phyloP scores from a whole-genome alignment of 2,113 vertebrate species.

The Scalopus aquaticus region DNA sequence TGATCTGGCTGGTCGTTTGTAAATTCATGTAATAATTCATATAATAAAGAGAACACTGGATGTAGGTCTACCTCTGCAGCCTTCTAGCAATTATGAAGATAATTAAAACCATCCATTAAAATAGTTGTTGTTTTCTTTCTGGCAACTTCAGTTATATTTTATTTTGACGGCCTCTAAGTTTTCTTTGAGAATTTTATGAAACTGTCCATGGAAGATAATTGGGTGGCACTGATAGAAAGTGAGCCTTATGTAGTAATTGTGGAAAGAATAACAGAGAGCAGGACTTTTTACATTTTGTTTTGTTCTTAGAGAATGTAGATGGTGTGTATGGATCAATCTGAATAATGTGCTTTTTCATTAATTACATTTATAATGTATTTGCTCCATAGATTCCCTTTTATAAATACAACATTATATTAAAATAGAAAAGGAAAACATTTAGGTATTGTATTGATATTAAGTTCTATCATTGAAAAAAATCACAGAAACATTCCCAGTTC shows the following conservation, averaged over 20 bases:
- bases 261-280: not conserved
- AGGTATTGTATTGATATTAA: not conserved
- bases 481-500: not conserved
- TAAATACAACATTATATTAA: constrained; percentile 16
- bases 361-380: not conserved
- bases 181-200: not conserved
- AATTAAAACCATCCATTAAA: constrained; percentile 37
- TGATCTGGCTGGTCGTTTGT: not conserved
- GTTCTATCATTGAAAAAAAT: not conserved
- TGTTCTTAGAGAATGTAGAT: not conserved
- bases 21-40: not conserved
- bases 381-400: not conserved
- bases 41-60: not conserved
- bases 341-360: not conserved
- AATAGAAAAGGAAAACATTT: not conserved
- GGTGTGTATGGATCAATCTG: not conserved
- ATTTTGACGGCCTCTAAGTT: not conserved
- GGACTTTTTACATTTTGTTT: not conserved
- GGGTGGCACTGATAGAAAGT: not conserved
- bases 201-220: not conserved
- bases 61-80: not conserved
- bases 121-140: not conserved
- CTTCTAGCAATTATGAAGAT: not conserved
- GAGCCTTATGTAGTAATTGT: not conserved
- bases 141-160: not conserved